A percentile compares a stretch with the other conserved stretches of the same genome.
These are phyloP conservation scores for Andrena minutula DNA, from an alignment of 2,888 invertebrate species.

Conservation along the genomic window DNA sequence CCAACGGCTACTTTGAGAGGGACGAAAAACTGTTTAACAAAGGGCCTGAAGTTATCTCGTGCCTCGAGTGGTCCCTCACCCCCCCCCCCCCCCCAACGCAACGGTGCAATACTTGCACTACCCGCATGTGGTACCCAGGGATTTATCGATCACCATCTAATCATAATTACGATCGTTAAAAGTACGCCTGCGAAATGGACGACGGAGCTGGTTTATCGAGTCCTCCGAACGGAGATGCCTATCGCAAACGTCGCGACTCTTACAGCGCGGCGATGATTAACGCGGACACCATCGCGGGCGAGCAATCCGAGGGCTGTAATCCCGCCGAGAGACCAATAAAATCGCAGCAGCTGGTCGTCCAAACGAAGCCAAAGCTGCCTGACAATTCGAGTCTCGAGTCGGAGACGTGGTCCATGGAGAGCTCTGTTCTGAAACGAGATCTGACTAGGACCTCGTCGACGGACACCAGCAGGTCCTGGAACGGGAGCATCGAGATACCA, in stretches of 20 bases:
- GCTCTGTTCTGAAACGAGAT: slow-evolving; percentile 62
- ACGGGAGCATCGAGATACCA: slow-evolving; percentile 73
- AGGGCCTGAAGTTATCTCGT: background rate
- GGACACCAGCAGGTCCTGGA: slow-evolving; percentile 70
- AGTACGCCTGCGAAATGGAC: slow-evolving; percentile 49
- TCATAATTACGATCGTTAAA: slow-evolving; percentile 35
- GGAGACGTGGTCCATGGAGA: slow-evolving; percentile 66
- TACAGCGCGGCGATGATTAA: slow-evolving; percentile 76
- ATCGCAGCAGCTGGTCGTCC: slow-evolving; percentile 2
- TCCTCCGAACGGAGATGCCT: slow-evolving; percentile 36
- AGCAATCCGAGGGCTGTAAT: slow-evolving; percentile 57
- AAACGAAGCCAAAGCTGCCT: slow-evolving; percentile 23
- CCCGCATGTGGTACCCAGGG: background rate
- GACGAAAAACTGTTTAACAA: slow-evolving; percentile 8
- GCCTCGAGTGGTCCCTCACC: background rate
- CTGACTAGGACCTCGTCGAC: slow-evolving; percentile 65
- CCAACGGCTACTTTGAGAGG: background rate
- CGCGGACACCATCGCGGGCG: slow-evolving; percentile 63
- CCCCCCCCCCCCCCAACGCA: background rate
- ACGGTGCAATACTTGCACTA: background rate
- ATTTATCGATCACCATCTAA: slow-evolving; percentile 37
- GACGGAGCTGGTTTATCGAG: slow-evolving; percentile 29
- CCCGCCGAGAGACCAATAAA: slow-evolving; percentile 24
- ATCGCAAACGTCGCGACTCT: slow-evolving; percentile 75
- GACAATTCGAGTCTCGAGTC: slow-evolving; percentile 70